phyloP scores from a whole-genome alignment of 2,888 invertebrate species.

The Furcula furcula region DNA sequence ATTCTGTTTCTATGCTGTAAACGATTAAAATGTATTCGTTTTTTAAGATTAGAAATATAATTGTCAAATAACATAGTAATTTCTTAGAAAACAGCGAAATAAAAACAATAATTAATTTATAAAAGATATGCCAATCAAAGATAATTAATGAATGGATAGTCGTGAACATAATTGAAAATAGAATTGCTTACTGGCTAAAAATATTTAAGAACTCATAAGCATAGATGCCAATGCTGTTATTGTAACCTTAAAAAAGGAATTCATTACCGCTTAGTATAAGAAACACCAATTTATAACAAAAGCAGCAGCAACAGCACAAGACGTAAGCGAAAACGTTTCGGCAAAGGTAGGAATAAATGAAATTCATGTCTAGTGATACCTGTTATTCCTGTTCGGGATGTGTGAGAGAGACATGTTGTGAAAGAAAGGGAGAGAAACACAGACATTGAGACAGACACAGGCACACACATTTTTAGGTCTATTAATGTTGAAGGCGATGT shows the following conservation, averaged over 20 bases:
- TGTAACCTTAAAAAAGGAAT: slow-evolving; percentile 1
- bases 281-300: slow-evolving; percentile 10
- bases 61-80: too few species aligned
- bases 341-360: slow-evolving; percentile 50
- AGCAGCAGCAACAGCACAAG: slow-evolving; percentile 67
- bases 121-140: too few species aligned
- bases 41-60: too few species aligned
- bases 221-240: too few species aligned
- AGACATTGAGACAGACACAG: slow-evolving; percentile 79
- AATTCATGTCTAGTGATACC: slow-evolving; percentile 67
- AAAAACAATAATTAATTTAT: too few species aligned
- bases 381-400: slow-evolving; percentile 78
- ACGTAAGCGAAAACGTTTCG: slow-evolving; percentile 62
- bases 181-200: too few species aligned
- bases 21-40: too few species aligned
- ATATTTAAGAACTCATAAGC: too few species aligned
- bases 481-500: slow-evolving; percentile 20
- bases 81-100: too few species aligned
- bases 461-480: slow-evolving; percentile 60
- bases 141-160: too few species aligned
- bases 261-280: not conserved
- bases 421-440: slow-evolving; percentile 79
- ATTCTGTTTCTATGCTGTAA: too few species aligned
- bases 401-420: slow-evolving; percentile 79
- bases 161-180: too few species aligned